A percentile compares a stretch with the other conserved stretches of the same genome.
Conservation (phyloP, 2,888 invertebrate genomes). For the Schrankia costaestrigalis region DNA sequence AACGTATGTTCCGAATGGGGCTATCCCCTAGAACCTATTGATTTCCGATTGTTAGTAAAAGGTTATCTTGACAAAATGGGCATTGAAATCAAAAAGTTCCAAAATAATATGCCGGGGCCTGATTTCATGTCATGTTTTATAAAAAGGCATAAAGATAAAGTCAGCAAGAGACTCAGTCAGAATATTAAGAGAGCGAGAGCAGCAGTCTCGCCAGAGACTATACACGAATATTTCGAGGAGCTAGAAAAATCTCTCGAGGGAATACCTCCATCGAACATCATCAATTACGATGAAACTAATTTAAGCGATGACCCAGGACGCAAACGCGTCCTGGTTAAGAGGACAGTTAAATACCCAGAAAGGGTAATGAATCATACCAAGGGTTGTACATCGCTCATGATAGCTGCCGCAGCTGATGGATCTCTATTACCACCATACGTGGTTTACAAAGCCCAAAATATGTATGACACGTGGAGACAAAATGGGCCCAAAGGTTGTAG, state of each 20-base stretch:
- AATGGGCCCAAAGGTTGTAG: constrained; percentile 41
- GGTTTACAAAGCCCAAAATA: constrained; percentile 48
- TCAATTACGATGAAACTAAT: constrained; percentile 28
- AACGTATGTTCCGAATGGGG: too few relatives aligned
- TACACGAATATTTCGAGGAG: constrained; percentile 18
- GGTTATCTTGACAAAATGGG: background rate
- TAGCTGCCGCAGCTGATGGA: constrained; percentile 38
- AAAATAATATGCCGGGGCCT: background rate
- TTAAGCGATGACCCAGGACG: constrained; percentile 16
- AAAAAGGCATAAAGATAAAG: background rate
- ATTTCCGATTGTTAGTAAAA: background rate
- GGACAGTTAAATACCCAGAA: constrained; percentile 39
- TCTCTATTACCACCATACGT: constrained; percentile 41
- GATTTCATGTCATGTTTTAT: background rate
- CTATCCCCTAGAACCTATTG: background rate
- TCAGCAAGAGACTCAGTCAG: constrained; percentile 11
- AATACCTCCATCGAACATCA: constrained; percentile 13
- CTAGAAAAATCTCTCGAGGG: constrained; percentile 13
- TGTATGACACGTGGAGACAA: constrained; percentile 47
- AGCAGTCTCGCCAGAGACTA: constrained; percentile 14
- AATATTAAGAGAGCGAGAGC: constrained; percentile 23
- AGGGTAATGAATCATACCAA: constrained; percentile 42
- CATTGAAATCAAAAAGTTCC: background rate
- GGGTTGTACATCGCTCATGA: constrained; percentile 42
- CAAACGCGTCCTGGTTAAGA: constrained; percentile 27